Evolutionary conservation across 1,140 invertebrate genomes (phyloP), one percentile per base, ranked within the genome.

Genomic region (Drosophila sp.): DNA sequence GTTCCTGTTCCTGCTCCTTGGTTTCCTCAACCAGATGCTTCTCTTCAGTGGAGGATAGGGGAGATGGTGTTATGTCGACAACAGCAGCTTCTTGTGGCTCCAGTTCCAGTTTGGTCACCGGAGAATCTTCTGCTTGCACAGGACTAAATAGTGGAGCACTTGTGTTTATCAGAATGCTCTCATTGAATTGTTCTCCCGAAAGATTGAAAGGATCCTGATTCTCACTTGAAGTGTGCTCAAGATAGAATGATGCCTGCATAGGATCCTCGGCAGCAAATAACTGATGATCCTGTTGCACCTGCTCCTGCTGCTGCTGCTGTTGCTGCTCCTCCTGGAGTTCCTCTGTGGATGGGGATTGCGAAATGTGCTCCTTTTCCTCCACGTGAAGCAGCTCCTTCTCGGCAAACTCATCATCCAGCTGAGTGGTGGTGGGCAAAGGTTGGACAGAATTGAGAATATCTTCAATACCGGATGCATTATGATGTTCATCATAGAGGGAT

Each of bases 401-500:
- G 27, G 62, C 65, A 2, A 79, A 64, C 25, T 81, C 83, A 3
- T 83, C 79, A 7, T 38, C 61, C 2, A 55, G 6, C 5, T 76
- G 69, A 27, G 57, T 66, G 5, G 23, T 58, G 17, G 86, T 55
- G 17, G 90, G 90, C 55, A 91, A 44, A 4, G 76, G 76, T 35
- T 91, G 90, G n/a, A 91, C 90, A 1, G 90, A 90, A 47, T 91
- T 91, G 0, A 91, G 50, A n/a, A 91, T 84, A 41, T 91, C 86
- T 58, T 89, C 83, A n/a, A 91, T 91, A 25, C 74, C 70, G 3
- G 76, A 47, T 1, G 10, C 10, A 27, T 66, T 70, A 60, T 77
- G 78, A 1, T 73, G 60, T 11, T 81, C 76, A 8, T 55, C 70
- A 67, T 90, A 90, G 4, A 90, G 70, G 1, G 87, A 90, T 32